Conservation (phyloP, 1,140 invertebrate species). For the Mizuhopecten yessoensis region DNA sequence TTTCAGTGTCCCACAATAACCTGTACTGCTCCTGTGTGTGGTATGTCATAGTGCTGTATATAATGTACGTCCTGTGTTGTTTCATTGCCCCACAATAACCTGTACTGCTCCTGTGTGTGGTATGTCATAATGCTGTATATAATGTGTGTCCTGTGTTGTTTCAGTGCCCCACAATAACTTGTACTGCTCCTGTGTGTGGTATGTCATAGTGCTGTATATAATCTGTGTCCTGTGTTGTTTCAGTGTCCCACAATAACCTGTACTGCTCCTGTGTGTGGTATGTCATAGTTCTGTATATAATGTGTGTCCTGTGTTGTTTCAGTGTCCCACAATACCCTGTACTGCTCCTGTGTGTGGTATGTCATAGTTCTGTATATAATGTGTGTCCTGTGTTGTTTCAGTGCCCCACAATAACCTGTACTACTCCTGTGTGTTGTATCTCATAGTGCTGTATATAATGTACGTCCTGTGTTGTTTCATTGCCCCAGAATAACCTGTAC, state of each 20-base stretch:
- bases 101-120: not conserved
- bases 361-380: not conserved
- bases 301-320: slow-evolving; percentile 59
- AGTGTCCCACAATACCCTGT: slow-evolving; percentile 96
- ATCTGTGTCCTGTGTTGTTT: not conserved
- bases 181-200: not conserved
- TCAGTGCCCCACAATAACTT: not conserved
- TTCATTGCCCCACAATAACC: not conserved
- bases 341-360: slow-evolving; percentile 85
- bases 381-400: not conserved
- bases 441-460: no score
- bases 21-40: not conserved
- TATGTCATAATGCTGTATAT: no score
- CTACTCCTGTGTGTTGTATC: not conserved
- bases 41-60: no score
- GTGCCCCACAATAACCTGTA: slow-evolving; percentile 10
- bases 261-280: not conserved
- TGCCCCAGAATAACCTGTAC: slow-evolving; percentile 96
- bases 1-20: not conserved
- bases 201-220: not conserved
- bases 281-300: not conserved
- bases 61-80: not conserved
- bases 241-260: not conserved
- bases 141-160: not conserved
- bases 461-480: slow-evolving; percentile 81